Evolutionary conservation across 2,888 invertebrate genomes (phyloP).

Genomic region (Muschampia plurimacula): DNA sequence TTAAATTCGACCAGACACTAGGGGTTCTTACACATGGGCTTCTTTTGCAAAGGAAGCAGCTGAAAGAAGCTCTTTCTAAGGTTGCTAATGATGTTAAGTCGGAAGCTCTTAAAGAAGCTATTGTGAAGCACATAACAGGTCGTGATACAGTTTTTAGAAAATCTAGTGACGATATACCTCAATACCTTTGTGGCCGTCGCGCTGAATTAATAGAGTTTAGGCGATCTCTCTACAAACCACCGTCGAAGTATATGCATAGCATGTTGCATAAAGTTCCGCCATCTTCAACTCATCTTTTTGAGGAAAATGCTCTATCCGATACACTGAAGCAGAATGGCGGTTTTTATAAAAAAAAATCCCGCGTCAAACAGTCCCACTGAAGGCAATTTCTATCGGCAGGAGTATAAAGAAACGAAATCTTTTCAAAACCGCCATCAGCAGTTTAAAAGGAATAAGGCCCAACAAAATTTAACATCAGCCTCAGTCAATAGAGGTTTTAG

Average conservation of each 20-base stretch:
- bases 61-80: conserved; percentile 19
- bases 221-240: too few relatives aligned
- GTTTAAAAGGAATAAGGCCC: too few relatives aligned
- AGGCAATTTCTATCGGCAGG: too few relatives aligned
- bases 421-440: too few relatives aligned
- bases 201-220: too few relatives aligned
- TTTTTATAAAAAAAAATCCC: too few relatives aligned
- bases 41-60: conserved; percentile 25
- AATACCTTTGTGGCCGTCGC: not conserved
- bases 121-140: conserved; percentile 26
- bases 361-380: too few relatives aligned
- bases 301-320: not conserved
- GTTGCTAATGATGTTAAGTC: conserved; percentile 10
- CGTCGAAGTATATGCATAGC: too few relatives aligned
- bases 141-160: conserved; percentile 14
- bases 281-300: not conserved
- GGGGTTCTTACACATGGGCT: conserved; percentile 14
- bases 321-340: conserved; percentile 32
- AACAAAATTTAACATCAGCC: too few relatives aligned
- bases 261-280: not conserved
- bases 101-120: conserved; percentile 24
- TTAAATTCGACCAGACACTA: conserved; percentile 10
- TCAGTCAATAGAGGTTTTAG: too few relatives aligned
- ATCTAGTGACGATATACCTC: conserved; percentile 1
- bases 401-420: too few relatives aligned